Base-by-base conservation (phyloP, 92 coral and sea anemone genomes). In the Phenganax stokvisi region DNA sequence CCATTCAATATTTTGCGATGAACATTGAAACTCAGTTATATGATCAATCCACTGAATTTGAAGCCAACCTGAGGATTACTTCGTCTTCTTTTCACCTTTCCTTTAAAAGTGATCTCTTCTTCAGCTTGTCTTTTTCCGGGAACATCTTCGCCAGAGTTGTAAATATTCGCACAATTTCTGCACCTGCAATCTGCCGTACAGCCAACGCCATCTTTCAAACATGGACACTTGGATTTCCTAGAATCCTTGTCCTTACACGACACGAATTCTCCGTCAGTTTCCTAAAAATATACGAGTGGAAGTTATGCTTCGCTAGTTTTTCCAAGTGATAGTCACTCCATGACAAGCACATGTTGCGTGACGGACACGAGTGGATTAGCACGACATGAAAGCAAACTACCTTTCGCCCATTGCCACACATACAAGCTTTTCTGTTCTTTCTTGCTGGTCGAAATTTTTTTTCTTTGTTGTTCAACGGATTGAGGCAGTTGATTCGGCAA, bases 361-460 rank as follows among this genome's bases (percentile, higher is more conserved):
- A 37, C 3, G 47, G 47, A 37, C 47, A 2, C 47, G 47, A 37
- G 47, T 37, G 47, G 47, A 37, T 37, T 2, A 37, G 3, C 2
- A 37, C 47, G 47, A 37, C 2, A 37, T 37, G 47, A 37, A 37
- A 37, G 47, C 47, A 37, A 37, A 37, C 77, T 51, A 67, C 82
- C 59, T 78, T 78, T 44, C 82, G 44, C 12, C 82, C 82, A 64
- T 78, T 78, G 31, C 82, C 82, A 78, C 82, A 78, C 82, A 78
- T 78, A 56, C 82, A 78, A 3, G 82, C 65, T 53, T 78, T 78
- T 9, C 82, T 53, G 51, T 78, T 78, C 58, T 78, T 78, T 37
- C 67, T 78, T 3, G 72, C 72, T 5, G 72, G 72, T 8, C 67
- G 82, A 58, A 61, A 78, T 37, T 60, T 78, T 13, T 12, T 28